phyloP scores from a whole-genome alignment of 2,888 invertebrate genomes.

The Tubulanus polymorphus region DNA sequence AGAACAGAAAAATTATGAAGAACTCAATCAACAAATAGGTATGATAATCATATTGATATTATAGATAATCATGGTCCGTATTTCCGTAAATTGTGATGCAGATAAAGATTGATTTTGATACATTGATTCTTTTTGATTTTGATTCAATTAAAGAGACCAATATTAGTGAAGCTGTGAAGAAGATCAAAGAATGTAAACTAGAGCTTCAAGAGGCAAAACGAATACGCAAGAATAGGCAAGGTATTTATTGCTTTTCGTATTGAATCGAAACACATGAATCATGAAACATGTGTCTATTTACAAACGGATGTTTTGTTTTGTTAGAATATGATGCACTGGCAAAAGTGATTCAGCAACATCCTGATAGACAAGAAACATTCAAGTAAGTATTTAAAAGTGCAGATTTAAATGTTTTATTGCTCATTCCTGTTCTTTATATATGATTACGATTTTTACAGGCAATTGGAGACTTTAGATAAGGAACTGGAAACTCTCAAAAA shows the following conservation, averaged over 20 bases:
- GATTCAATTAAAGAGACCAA: constrained; percentile 59
- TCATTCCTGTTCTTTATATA: too few species aligned
- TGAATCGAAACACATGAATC: too few species aligned
- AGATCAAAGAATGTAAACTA: constrained; percentile 76
- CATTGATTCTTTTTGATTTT: too few species aligned
- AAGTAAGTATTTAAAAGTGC: constrained; percentile 26
- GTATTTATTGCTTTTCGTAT: too few species aligned
- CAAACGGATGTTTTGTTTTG: too few species aligned
- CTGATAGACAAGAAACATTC: constrained; percentile 70
- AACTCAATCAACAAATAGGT: constrained; percentile 68
- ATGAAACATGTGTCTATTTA: too few species aligned
- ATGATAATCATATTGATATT: constrained; percentile 7
- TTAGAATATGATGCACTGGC: constrained; percentile 86
- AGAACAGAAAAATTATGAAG: constrained; percentile 77
- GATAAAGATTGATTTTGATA: too few species aligned
- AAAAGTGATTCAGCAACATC: constrained; percentile 83
- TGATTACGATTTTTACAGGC: constrained; percentile 33
- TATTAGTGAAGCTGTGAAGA: constrained; percentile 73
- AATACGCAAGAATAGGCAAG: constrained; percentile 75
- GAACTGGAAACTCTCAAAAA: constrained; percentile 65
- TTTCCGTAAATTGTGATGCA: not conserved
- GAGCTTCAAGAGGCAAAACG: constrained; percentile 79
- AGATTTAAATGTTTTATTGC: not conserved
- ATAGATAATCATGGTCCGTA: not conserved
- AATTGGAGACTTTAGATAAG: constrained; percentile 67